Conservation (phyloP, 2,797 vertebrate species). For the Melanotaenia trifasciata region DNA sequence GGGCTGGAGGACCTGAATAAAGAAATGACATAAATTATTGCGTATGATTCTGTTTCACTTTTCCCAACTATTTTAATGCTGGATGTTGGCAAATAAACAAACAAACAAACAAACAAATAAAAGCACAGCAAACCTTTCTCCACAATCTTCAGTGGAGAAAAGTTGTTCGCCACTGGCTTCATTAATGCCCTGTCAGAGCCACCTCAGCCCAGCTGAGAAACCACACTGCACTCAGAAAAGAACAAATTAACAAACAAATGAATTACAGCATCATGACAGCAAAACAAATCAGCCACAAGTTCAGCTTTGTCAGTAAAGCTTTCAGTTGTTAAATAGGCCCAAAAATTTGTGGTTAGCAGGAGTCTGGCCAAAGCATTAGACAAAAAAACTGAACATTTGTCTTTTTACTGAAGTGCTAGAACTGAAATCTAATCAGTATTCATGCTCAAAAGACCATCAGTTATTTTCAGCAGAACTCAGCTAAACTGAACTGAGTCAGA, state of each 20-base stretch:
- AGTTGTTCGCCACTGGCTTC: slow-evolving; percentile 32
- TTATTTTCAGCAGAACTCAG: not conserved
- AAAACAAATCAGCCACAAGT: slow-evolving; percentile 48
- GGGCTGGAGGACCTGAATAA: not conserved
- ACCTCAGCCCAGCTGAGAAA: slow-evolving; percentile 43
- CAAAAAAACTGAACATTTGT: slow-evolving; percentile 36
- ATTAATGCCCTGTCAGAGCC: slow-evolving; percentile 33
- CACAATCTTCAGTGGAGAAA: slow-evolving; percentile 21
- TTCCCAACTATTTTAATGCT: not conserved
- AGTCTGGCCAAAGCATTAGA: slow-evolving; percentile 15
- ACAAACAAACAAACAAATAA: too few relatives aligned
- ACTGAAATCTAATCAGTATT: not conserved
- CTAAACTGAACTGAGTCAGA: not conserved
- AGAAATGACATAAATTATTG: slow-evolving; percentile 1
- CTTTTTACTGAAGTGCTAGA: not conserved
- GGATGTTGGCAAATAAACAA: not conserved
- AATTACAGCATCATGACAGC: slow-evolving; percentile 31
- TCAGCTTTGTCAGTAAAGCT: slow-evolving; percentile 30
- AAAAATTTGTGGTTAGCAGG: slow-evolving; percentile 46
- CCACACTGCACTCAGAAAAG: slow-evolving; percentile 27
- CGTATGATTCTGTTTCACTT: not conserved
- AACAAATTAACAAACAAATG: slow-evolving; percentile 15
- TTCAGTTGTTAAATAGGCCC: slow-evolving; percentile 17
- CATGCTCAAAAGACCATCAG: not conserved
- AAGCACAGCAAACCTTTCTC: slow-evolving; percentile 1